These are phyloP conservation scores for Graptemys geographica DNA, from an alignment of 2,797 vertebrate genomes.

Conservation along the genomic window DNA sequence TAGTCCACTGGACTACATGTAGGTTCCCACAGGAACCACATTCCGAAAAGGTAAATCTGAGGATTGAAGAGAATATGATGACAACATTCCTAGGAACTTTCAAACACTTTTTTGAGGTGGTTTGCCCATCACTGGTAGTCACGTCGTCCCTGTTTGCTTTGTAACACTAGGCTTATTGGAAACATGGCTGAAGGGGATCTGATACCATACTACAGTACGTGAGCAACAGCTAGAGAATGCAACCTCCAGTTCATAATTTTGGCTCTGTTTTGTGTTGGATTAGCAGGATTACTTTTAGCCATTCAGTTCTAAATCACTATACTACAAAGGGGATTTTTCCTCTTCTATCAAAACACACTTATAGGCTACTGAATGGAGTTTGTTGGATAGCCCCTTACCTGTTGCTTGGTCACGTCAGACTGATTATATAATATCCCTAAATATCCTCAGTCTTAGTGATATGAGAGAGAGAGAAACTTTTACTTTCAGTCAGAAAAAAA, in stretches of 20 bases:
- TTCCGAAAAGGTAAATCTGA: neutral
- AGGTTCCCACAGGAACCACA: neutral
- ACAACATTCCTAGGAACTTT: neutral
- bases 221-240: neutral
- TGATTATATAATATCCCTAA: neutral
- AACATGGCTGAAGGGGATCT: neutral
- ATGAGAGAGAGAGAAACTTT: neutral
- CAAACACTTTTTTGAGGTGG: neutral
- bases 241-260: constrained; percentile 14
- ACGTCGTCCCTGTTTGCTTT: neutral
- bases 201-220: neutral
- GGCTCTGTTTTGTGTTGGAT: neutral
- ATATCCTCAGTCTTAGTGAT: neutral
- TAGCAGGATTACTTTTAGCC: neutral
- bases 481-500: neutral
- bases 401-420: neutral
- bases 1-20: neutral
- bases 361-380: neutral
- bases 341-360: constrained; percentile 1
- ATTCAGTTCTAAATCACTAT: constrained; percentile 23
- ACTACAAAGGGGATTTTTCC: neutral
- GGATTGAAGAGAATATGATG: neutral
- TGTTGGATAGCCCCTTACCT: neutral
- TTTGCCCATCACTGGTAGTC: neutral
- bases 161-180: neutral